Percentiles rank a stretch among this genome's conserved stretches.
Evolutionary conservation across 2,888 invertebrate genomes (phyloP).

Genomic region (Chirona hameri): DNA sequence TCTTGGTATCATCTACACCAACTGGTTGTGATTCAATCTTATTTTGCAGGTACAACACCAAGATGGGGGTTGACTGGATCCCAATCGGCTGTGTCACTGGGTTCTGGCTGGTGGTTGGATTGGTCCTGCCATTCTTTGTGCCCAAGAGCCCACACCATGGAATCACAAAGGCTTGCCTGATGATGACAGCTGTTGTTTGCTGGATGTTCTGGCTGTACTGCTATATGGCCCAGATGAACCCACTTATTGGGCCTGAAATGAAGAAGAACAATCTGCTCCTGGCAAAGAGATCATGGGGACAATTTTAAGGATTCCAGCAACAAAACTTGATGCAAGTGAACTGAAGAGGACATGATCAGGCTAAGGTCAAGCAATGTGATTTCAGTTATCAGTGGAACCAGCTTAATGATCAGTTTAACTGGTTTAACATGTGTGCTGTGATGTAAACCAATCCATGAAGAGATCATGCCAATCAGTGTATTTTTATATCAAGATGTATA

Average conservation of each 20-base stretch:
- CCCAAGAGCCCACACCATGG: constrained; percentile 89
- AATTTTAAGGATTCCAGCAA: neutral
- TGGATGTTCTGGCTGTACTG: constrained; percentile 70
- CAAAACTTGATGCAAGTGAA: too few relatives aligned
- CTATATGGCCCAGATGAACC: constrained; percentile 91
- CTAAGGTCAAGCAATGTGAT: too few relatives aligned
- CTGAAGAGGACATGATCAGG: too few relatives aligned
- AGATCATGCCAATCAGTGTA: too few relatives aligned
- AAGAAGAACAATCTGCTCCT: constrained; percentile 65
- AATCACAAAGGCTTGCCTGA: constrained; percentile 37
- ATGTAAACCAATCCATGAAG: too few relatives aligned
- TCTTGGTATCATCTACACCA: too few relatives aligned
- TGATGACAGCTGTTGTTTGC: constrained; percentile 35
- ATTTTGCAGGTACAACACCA: neutral
- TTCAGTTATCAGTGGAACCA: too few relatives aligned
- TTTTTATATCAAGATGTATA: too few relatives aligned
- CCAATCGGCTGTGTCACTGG: neutral
- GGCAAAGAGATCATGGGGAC: constrained; percentile 72
- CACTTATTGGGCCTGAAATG: constrained; percentile 78
- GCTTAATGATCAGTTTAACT: too few relatives aligned
- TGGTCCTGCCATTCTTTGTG: constrained; percentile 77
- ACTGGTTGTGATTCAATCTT: too few relatives aligned
- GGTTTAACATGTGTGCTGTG: too few relatives aligned
- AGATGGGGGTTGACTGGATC: neutral
- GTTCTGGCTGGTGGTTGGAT: constrained; percentile 58